A percentile compares a stretch with the other conserved stretches of the same genome.
phyloP scores from a whole-genome alignment of 2,888 invertebrate genomes.

The Lobophora halterata region DNA sequence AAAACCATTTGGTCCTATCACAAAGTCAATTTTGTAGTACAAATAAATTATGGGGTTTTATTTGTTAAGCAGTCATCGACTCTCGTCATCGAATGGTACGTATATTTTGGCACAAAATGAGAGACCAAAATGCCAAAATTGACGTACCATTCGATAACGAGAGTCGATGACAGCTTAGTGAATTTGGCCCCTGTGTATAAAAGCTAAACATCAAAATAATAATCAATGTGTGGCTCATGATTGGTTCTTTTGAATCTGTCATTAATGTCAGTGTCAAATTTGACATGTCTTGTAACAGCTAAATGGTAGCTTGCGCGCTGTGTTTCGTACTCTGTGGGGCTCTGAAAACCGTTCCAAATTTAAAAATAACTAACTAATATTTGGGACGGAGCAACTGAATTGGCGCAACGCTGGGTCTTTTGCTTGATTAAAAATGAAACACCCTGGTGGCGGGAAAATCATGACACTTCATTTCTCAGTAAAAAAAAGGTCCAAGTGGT shows the following conservation, averaged over 20 bases:
- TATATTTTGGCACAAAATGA: no score
- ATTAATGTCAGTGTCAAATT: conserved; percentile 16
- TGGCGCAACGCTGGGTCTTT: conserved; percentile 61
- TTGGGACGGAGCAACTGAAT: conserved; percentile 45
- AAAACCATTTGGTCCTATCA: no score
- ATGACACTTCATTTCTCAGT: conserved; percentile 28
- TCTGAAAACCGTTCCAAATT: conserved; percentile 50
- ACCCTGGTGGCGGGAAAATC: conserved; percentile 71
- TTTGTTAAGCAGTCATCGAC: no score
- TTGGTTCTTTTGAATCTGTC: conserved; percentile 1
- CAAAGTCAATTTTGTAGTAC: no score
- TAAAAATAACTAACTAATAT: conserved; percentile 34
- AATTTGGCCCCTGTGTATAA: no score
- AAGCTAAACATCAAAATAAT: not conserved
- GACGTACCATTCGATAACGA: no score
- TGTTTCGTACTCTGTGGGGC: conserved; percentile 76
- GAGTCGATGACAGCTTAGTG: no score
- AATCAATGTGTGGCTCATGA: conserved; percentile 19
- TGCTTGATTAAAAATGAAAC: conserved; percentile 49
- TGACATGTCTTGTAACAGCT: conserved; percentile 57
- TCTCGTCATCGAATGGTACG: no score
- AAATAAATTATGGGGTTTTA: no score
- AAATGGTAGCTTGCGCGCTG: conserved; percentile 73
- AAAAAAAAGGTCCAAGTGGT: conserved; percentile 40
- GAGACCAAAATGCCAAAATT: no score